Base-by-base conservation (phyloP, 2,113 vertebrate genomes). In the Neogobius melanostomus region DNA sequence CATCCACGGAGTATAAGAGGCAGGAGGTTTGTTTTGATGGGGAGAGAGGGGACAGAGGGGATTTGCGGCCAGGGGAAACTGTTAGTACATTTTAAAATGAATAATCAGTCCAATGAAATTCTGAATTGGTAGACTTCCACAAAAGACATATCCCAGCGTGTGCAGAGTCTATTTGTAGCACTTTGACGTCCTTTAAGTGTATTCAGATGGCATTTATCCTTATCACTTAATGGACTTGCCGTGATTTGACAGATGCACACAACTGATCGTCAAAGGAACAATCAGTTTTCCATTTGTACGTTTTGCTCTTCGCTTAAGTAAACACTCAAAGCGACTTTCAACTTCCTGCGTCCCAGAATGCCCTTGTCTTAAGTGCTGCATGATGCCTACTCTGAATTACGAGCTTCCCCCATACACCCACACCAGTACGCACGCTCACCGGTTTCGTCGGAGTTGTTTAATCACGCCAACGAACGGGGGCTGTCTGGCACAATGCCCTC, bases 401-500 rank as follows among this genome's bases (percentile, higher is more conserved):
- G 59, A 44, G 36, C 42, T 21, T 2, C 59, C 49, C 49, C 12
- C 49, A 11, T 11, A 10, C 56, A 3, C 11, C 28, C 36, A 14
- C 36, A 4, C 1, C 12, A 16, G 11, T 16, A 5, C 17, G 0
- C 8, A 65, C 71, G 82, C 75, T 56, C 4, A 8, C 68, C 64
- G 64, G 51, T 68, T 63, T 71, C 44, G 67, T 70, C 74, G 51
- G 69, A 71, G 73, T 76, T 82, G 79, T 72, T 84, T 88, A 90
- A 85, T 89, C 81, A 86, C 81, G 81, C 79, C 82, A 77, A 86
- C 76, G 57, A 45, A 68, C 69, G 79, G 69, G 76, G 84, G 85
- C 73, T 71, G 82, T 71, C 64, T 75, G 51, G 72, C 73, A 54
- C 79, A 64, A 64, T 71, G 8, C 59, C 75, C 59, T 61, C 59